Base-by-base conservation (phyloP, 2,797 vertebrate species). In the Sebastiscus albofasciatus region DNA sequence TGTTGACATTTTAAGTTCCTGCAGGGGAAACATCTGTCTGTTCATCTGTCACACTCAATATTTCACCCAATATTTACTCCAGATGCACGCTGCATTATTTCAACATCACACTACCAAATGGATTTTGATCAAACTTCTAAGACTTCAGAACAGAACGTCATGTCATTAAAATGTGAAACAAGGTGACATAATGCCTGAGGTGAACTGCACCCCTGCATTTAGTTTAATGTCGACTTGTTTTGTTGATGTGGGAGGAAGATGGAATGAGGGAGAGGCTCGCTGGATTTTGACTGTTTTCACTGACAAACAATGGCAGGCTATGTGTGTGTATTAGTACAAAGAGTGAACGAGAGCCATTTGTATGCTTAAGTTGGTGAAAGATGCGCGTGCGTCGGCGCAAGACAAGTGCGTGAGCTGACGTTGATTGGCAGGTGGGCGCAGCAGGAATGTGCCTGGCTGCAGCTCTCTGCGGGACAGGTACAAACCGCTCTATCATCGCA, bases 361-460 rank as follows among this genome's bases (percentile, higher is more conserved):
- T 70, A 65, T 82, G 61, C 75, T 70, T 85, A 22, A 72, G 69
- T 34, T 14, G 75, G 33, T 65, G 82, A 89, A 69, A 83, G 84
- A 70, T 71, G 67, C 62, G 55, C 24, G 73, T 64, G 68, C 67
- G 65, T 84, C 46, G 24, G 69, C 22, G 78, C 4, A 72, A 88
- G 80, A 83, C 65, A 26, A 67, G 74, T 18, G 68, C 11, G 70
- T 74, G 56, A 5, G 78, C 83, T 75, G 80, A 84, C n/a, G 33
- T 42, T 89, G 90, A 93, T 77, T 93, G 92, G 85, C 88, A 89
- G 79, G 61, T 75, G 74, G 87, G 84, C 31, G 72, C 79, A 83
- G 78, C 88, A 86, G 89, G 93, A 94, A 93, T 92, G 92, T 22
- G 83, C 58, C 79, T n/a, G 81, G 77, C 83, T 85, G 86, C 80